These are phyloP conservation scores for Tubulanus polymorphus DNA, from an alignment of 2,888 invertebrate genomes.

Conservation along the genomic window DNA sequence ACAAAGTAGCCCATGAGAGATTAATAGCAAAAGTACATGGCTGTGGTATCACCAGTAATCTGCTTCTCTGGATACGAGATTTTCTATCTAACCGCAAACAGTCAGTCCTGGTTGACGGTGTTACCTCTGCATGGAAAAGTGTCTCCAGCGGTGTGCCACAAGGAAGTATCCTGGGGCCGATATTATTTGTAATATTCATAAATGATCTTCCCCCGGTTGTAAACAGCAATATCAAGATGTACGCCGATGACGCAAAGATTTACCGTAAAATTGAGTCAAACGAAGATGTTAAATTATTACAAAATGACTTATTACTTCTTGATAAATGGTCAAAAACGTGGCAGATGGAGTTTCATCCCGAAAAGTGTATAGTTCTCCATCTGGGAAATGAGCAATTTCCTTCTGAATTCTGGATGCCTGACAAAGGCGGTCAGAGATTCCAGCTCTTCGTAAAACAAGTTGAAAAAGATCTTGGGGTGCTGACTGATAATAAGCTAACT, in stretches of 20 bases:
- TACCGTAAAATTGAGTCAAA: constrained; percentile 14
- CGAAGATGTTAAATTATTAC: constrained; percentile 9
- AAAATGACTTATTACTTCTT: constrained; percentile 16
- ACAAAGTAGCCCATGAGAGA: constrained; percentile 14
- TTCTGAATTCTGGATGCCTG: no score
- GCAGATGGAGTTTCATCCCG: constrained; percentile 19
- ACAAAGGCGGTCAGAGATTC: no score
- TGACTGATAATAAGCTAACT: no score
- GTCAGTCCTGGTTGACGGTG: constrained; percentile 13
- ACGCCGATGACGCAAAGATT: constrained; percentile 21
- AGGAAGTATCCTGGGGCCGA: constrained; percentile 18
- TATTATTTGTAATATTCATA: constrained; percentile 22
- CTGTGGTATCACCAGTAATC: constrained; percentile 11
- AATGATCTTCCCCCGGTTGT: constrained; percentile 20
- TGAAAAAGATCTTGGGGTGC: no score
- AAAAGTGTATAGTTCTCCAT: constrained; percentile 16
- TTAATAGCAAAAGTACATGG: constrained; percentile 12
- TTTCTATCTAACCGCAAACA: constrained; percentile 16
- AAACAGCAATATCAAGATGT: constrained; percentile 10
- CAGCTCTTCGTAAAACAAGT: no score
- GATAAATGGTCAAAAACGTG: constrained; percentile 15
- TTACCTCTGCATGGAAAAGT: constrained; percentile 7
- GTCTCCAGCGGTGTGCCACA: constrained; percentile 21
- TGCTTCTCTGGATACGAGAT: constrained; percentile 11
- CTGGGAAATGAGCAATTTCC: no score